Conservation (phyloP, 2,797 vertebrate genomes). For the Scleropages formosus region DNA sequence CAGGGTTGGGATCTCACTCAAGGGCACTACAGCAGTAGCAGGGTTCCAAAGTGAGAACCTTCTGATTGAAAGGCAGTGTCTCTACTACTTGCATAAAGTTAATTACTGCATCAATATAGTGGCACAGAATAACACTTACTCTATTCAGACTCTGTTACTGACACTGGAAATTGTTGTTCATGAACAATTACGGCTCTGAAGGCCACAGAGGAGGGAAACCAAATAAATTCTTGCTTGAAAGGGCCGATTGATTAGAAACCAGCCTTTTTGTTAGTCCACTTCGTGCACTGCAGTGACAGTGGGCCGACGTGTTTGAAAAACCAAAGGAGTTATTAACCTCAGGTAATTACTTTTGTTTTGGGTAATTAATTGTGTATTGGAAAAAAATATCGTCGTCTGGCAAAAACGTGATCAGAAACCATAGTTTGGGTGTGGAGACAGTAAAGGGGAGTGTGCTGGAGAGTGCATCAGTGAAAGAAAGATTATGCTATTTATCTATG, state of each 20-base stretch:
- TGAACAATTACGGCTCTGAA: no score
- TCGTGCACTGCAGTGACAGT: neutral
- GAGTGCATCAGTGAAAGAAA: neutral
- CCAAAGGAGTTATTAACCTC: slow-evolving; percentile 21
- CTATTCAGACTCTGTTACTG: no score
- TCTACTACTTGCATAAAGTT: no score
- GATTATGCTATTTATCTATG: neutral
- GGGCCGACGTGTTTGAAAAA: neutral
- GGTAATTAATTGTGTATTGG: slow-evolving; percentile 7
- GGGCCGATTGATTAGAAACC: neutral
- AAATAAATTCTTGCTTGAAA: neutral
- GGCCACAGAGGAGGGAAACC: neutral
- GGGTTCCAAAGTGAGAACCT: no score
- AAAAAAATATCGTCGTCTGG: no score
- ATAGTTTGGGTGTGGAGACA: neutral
- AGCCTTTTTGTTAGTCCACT: neutral
- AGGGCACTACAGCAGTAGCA: no score
- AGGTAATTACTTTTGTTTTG: slow-evolving; percentile 3
- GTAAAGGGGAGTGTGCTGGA: neutral
- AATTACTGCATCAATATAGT: no score
- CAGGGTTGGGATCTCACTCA: no score
- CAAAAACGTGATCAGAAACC: neutral
- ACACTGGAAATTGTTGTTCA: no score
- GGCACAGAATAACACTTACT: no score
- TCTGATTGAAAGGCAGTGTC: no score